These are phyloP conservation scores for Sebastes nivosus DNA, from an alignment of 2,797 vertebrate genomes.

Conservation along the genomic window DNA sequence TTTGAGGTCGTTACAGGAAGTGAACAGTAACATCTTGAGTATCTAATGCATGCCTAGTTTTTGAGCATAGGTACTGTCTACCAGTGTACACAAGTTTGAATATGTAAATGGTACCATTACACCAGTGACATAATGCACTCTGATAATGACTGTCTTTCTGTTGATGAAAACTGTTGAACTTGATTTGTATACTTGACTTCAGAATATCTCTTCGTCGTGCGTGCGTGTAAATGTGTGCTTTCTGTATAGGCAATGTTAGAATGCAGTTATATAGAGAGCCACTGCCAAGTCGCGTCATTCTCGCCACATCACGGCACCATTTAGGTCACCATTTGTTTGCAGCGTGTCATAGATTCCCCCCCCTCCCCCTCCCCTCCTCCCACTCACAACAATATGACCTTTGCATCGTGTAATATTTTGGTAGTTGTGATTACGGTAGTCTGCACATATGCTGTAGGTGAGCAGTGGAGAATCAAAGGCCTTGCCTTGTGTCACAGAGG, in stretches of 20 bases:
- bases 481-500: constrained; percentile 38
- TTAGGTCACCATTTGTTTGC: constrained; percentile 25
- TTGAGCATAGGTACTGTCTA: constrained; percentile 70
- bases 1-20: constrained; percentile 25
- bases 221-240: constrained; percentile 56
- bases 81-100: constrained; percentile 70
- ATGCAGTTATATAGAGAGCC: constrained; percentile 54
- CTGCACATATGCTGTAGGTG: constrained; percentile 32
- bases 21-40: constrained; percentile 59
- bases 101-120: constrained; percentile 69
- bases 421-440: constrained; percentile 51
- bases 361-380: neutral
- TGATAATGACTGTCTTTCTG: constrained; percentile 62
- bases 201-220: constrained; percentile 46
- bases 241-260: constrained; percentile 66
- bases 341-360: constrained; percentile 10
- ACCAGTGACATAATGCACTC: constrained; percentile 77
- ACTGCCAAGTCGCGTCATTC: constrained; percentile 46
- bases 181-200: constrained; percentile 73
- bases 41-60: constrained; percentile 77
- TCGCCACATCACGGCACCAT: constrained; percentile 38
- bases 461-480: constrained; percentile 38
- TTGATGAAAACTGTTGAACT: constrained; percentile 60
- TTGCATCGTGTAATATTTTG: constrained; percentile 39
- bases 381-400: constrained; percentile 13